Evolutionary conservation across 2,797 vertebrate species (phyloP), one percentile per base, ranked within the genome.

Genomic region (Silurus lanzhouensis): DNA sequence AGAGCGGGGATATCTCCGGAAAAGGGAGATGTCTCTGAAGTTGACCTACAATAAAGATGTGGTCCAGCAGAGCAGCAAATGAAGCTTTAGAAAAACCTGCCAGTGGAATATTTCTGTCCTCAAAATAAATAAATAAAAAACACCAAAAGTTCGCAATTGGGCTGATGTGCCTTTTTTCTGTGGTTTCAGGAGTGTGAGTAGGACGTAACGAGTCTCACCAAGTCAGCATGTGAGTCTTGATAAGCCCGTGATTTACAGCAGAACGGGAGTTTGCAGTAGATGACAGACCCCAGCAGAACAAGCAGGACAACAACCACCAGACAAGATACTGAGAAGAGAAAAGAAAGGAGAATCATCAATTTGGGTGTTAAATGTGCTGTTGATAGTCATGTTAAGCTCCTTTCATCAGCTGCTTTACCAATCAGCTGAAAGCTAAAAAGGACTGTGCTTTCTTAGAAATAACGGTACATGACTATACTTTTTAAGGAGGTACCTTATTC

Each of bases 171-270:
- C 57, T 44, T 71, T 60, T 52, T 63, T 86, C 19, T 27, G 13
- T 72, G 74, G 57, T 64, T 60, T 31, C 31, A 38, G 84, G 57
- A 27, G 38, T 71, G 68, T 14, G 44, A 84, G 72, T 57, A 25
- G 31, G 58, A 74, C 31, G 25, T n/a, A 44, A 8, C 12, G 76
- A 74, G 46, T 46, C 94, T 93, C 91, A 93, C 96, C 93, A 92
- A 94, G 85, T 93, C 94, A 91, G 89, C 89, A 86, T 91, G 94
- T 66, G 95, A 93, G 77, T 94, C 93, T 87, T 92, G 96, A 91
- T 95, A 96, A 91, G 95, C 94, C 85, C 93, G 90, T 31, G 93
- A 92, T 87, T 95, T 96, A 94, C 96, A 97, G 93, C 95, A 96
- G 83, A 93, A 93, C 38, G 93, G 92, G 89, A 95, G 92, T 74